Evolutionary conservation across 92 coral and sea anemone genomes (phyloP).

Genomic region (Parazoanthus swiftii): DNA sequence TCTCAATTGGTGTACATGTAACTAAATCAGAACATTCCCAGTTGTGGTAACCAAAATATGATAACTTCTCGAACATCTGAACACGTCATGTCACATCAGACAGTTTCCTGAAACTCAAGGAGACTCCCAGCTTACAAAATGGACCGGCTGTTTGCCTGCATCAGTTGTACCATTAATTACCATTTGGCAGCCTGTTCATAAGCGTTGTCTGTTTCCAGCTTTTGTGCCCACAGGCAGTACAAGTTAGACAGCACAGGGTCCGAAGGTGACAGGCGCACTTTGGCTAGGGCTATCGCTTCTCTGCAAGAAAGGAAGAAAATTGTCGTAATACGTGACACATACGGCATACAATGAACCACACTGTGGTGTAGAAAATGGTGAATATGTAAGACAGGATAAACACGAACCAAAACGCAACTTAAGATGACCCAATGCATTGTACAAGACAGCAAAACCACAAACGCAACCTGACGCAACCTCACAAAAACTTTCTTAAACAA

Average conservation of each 20-base stretch:
- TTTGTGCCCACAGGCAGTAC: constrained; percentile 89
- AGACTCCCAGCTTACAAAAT: no score
- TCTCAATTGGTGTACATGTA: no score
- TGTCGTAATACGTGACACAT: not conserved
- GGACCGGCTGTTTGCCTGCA: no score
- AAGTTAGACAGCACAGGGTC: constrained; percentile 93
- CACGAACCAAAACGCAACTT: not conserved
- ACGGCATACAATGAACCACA: no score
- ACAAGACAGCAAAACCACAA: not conserved
- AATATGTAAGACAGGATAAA: not conserved
- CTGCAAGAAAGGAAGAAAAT: constrained; percentile 38
- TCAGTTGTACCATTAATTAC: constrained; percentile 48
- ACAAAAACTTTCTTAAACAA: no score
- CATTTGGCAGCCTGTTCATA: constrained; percentile 98
- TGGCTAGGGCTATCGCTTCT: constrained; percentile 96
- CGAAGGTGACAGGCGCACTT: constrained; percentile 83
- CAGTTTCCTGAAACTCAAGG: no score
- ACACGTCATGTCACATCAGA: no score
- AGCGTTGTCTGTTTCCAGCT: constrained; percentile 82
- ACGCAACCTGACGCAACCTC: not conserved
- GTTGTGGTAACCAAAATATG: no score
- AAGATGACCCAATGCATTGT: not conserved
- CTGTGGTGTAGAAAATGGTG: not conserved
- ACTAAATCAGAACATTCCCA: no score
- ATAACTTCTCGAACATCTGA: no score